Evolutionary conservation across 2,797 vertebrate genomes (phyloP), one percentile per base, ranked within the genome.

Genomic region (Sorex maritimensis): DNA sequence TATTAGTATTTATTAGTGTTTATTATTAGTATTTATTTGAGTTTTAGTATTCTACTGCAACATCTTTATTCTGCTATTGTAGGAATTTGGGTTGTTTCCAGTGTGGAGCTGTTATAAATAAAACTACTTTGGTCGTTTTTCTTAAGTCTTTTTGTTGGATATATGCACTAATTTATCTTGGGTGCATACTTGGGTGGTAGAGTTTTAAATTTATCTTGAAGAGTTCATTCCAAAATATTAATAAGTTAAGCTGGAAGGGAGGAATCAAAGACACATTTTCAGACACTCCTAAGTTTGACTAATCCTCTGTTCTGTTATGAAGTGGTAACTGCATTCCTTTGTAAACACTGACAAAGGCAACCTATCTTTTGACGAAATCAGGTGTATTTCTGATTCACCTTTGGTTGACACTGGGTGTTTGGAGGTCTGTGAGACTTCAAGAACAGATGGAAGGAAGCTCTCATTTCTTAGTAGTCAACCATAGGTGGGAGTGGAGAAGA

Each of bases 201-300:
- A n/a, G 12, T 79, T 89, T 81, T 89, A 68, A 81, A 77, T 91
- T 88, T 26, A 85, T 91, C 67, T 63, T 63, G 1, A 73, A 86
- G 34, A 46, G 28, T 61, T 6, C 61, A 69, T 75, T 68, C n/a
- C 46, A 69, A 46, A 93, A 93, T 28, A 88, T 91, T 71, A 44
- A 71, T 68, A 83, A 67, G 44, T 55, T 17, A 72, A 28, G 26
- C 15, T 67, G 19, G 28, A 23, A 88, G 23, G 15, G 72, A 77
- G 28, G 55, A 74, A 63, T 77, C 74, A 84, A 41, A 77, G 81
- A 73, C 17, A 75, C 13, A 55, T 74, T 79, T 82, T 91, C 30
- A 79, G 4, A 6, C 72, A 30, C 82, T 77, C 77, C 0, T 86
- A 78, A 89, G 79, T 87, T 90, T 85, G 34, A 77, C 34, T 82